Evolutionary conservation across 2,113 vertebrate species (phyloP).

Genomic region (Stigmatopora nigra): DNA sequence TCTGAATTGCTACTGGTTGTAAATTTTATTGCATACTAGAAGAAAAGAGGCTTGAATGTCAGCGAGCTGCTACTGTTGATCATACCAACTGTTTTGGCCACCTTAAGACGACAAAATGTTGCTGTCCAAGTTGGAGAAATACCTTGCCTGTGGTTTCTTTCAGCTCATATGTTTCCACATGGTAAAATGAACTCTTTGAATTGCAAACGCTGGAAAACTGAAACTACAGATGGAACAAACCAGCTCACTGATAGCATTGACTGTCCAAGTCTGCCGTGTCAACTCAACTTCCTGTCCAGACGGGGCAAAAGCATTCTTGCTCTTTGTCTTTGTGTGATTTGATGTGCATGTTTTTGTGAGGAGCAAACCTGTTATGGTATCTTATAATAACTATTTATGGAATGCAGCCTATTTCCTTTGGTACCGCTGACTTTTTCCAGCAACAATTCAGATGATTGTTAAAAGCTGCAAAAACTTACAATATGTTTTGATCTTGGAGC

Average conservation of each 20-base stretch:
- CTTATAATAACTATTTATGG: slow-evolving; percentile 51
- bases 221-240: neutral
- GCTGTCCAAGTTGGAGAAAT: neutral
- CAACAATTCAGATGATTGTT: neutral
- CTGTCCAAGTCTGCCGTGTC: slow-evolving; percentile 14
- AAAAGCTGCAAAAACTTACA: neutral
- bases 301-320: slow-evolving; percentile 57
- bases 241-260: neutral
- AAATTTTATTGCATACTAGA: slow-evolving; percentile 25
- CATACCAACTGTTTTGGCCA: slow-evolving; percentile 60
- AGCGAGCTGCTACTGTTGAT: slow-evolving; percentile 48
- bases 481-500: neutral
- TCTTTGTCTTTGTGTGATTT: slow-evolving; percentile 36
- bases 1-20: slow-evolving; percentile 26
- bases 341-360: slow-evolving; percentile 33
- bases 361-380: slow-evolving; percentile 37
- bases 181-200: neutral
- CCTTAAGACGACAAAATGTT: slow-evolving; percentile 10
- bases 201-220: neutral
- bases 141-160: neutral
- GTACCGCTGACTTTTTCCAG: slow-evolving; percentile 5
- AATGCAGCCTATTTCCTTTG: slow-evolving; percentile 47
- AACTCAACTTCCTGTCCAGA: slow-evolving; percentile 61
- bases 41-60: slow-evolving; percentile 51
- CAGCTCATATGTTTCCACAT: neutral